Percentiles rank a stretch among this genome's conserved stretches.
Evolutionary conservation across 2,888 invertebrate genomes (phyloP).

Genomic region (Cryptocephalus primarius): DNA sequence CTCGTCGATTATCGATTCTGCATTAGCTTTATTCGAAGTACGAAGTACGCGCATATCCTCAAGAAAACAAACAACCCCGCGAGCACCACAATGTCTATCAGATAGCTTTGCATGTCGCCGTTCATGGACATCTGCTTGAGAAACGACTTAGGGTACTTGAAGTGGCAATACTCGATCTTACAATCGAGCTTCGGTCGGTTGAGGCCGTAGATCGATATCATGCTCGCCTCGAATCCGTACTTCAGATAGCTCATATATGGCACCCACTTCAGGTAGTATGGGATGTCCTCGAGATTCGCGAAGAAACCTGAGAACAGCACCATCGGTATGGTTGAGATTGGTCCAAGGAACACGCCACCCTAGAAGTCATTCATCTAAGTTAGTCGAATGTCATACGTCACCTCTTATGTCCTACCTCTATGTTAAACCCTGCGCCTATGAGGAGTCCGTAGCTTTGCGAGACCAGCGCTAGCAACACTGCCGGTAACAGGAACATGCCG

Average conservation of each 20-base stretch:
- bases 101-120: constrained; percentile 50
- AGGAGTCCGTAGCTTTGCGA: constrained; percentile 86
- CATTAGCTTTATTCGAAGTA: constrained; percentile 65
- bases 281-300: constrained; percentile 84
- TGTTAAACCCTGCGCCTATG: constrained; percentile 84
- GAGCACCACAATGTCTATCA: constrained; percentile 77
- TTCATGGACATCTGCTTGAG: constrained; percentile 79
- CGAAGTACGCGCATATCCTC: constrained; percentile 69
- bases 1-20: constrained; percentile 15
- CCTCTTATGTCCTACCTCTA: constrained; percentile 47
- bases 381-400: not conserved
- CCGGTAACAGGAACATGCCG: constrained; percentile 64
- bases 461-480: constrained; percentile 77
- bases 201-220: constrained; percentile 85
- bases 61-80: constrained; percentile 68
- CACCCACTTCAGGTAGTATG: constrained; percentile 78
- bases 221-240: constrained; percentile 87
- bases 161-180: constrained; percentile 73
- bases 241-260: constrained; percentile 84
- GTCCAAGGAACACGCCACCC: constrained; percentile 67
- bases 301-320: constrained; percentile 92
- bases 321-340: constrained; percentile 83
- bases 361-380: constrained; percentile 9
- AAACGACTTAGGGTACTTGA: constrained; percentile 69
- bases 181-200: constrained; percentile 74